phyloP scores from a whole-genome alignment of 2,113 vertebrate genomes.

The Ginglymostoma cirratum region DNA sequence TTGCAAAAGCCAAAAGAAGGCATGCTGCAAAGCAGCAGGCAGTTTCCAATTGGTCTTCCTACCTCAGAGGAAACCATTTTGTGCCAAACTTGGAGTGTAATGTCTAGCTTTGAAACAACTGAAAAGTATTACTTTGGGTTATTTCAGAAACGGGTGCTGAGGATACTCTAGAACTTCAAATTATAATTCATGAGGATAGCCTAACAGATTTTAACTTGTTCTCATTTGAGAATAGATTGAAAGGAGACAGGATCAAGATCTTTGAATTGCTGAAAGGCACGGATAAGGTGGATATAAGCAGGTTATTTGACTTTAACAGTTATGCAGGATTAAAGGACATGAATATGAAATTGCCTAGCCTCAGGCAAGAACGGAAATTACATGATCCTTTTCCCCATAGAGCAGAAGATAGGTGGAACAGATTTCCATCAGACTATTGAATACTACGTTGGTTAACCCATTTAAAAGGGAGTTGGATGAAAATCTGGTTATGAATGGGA shows the following conservation, averaged over 20 bases:
- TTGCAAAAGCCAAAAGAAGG: not conserved
- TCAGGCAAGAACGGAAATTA: slow-evolving; percentile 27
- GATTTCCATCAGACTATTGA: slow-evolving; percentile 15
- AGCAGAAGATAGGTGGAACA: not conserved
- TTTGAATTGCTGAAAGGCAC: slow-evolving; percentile 16
- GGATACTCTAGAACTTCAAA: slow-evolving; percentile 3
- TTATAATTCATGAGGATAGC: slow-evolving; percentile 4
- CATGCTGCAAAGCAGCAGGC: not conserved
- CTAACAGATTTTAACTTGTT: slow-evolving; percentile 19
- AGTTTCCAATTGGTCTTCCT: not conserved
- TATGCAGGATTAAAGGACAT: slow-evolving; percentile 32
- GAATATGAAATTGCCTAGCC: slow-evolving; percentile 29
- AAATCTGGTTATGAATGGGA: slow-evolving; percentile 8
- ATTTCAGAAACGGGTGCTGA: not conserved
- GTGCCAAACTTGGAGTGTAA: not conserved
- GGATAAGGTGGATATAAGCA: slow-evolving; percentile 33
- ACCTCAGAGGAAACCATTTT: not conserved
- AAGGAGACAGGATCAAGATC: slow-evolving; percentile 16
- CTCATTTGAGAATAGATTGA: slow-evolving; percentile 30
- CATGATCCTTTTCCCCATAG: slow-evolving; percentile 25
- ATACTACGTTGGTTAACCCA: slow-evolving; percentile 27
- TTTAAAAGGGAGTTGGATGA: slow-evolving; percentile 16
- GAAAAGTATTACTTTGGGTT: not conserved
- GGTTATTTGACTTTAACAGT: slow-evolving; percentile 33
- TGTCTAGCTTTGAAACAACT: not conserved